Percentiles rank a stretch among this genome's conserved stretches.
These are phyloP conservation scores for Prunella fulvescens DNA, from an alignment of 2,113 vertebrate genomes.

Conservation along the genomic window DNA sequence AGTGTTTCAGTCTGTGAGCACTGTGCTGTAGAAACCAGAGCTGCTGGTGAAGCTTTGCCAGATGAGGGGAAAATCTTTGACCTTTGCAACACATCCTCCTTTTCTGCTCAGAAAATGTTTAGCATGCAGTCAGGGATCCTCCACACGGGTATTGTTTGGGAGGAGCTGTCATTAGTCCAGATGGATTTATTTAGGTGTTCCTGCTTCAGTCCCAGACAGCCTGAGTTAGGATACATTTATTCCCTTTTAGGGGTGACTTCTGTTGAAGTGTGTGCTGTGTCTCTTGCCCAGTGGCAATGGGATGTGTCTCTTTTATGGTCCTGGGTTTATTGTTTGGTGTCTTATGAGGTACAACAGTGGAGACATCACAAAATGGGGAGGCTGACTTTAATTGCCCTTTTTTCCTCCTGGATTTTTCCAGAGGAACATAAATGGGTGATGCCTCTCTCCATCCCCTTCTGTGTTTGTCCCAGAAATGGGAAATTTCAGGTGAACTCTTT, in stretches of 20 bases:
- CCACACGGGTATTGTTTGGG: not conserved
- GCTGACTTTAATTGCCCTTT: not conserved
- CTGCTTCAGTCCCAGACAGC: not conserved
- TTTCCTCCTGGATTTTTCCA: not conserved
- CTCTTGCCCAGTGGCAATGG: not conserved
- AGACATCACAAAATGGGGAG: not conserved
- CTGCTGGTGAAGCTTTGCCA: not conserved
- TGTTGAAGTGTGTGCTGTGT: not conserved
- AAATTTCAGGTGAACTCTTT: not conserved
- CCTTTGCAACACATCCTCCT: not conserved
- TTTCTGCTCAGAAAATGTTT: not conserved
- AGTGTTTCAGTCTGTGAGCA: not conserved
- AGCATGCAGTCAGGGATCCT: not conserved
- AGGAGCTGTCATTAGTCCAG: not conserved
- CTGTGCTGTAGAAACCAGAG: not conserved
- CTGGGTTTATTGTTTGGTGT: not conserved
- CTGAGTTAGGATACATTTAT: not conserved
- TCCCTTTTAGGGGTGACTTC: not conserved
- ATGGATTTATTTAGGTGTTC: not conserved
- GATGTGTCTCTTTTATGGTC: not conserved
- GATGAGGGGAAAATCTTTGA: not conserved
- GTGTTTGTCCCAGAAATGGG: not conserved
- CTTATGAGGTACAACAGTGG: not conserved
- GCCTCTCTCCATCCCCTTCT: not conserved
- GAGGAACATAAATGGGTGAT: rapidly evolving